A percentile compares a stretch with the other conserved stretches of the same genome.
These are phyloP conservation scores for Alauda arvensis DNA, from an alignment of 2,797 vertebrate genomes.

Conservation along the genomic window DNA sequence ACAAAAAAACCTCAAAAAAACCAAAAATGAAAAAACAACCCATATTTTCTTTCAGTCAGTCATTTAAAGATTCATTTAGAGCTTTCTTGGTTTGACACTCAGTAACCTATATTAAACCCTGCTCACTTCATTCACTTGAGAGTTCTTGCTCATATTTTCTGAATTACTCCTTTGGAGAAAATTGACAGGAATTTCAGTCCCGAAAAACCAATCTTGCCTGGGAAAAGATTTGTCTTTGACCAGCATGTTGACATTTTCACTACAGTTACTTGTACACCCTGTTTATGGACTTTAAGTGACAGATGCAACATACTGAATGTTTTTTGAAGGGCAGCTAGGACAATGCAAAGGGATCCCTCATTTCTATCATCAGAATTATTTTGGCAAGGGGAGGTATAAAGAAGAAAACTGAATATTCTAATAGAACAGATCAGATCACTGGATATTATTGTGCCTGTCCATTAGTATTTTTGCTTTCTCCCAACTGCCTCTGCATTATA, in stretches of 20 bases:
- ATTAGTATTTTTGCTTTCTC: neutral
- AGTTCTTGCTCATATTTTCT: neutral
- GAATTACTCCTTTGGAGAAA: neutral
- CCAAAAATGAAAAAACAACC: neutral
- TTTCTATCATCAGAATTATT: slow-evolving; percentile 5
- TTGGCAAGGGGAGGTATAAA: neutral
- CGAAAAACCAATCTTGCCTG: neutral
- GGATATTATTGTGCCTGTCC: neutral
- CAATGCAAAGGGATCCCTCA: slow-evolving; percentile 17
- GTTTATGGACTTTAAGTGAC: neutral
- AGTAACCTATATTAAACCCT: neutral
- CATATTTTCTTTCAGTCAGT: slow-evolving; percentile 30
- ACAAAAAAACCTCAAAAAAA: neutral
- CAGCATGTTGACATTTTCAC: slow-evolving; percentile 1
- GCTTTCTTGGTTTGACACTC: slow-evolving; percentile 22
- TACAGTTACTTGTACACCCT: neutral
- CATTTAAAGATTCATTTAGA: slow-evolving; percentile 25
- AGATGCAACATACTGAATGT: neutral
- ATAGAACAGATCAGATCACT: neutral
- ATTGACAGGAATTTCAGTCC: neutral
- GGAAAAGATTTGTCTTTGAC: slow-evolving; percentile 14
- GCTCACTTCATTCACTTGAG: neutral
- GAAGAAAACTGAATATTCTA: neutral
- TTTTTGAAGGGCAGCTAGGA: neutral
- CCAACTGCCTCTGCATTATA: neutral